Base-by-base conservation (phyloP, 2,797 vertebrate species). In the Crypturellus tataupa region DNA sequence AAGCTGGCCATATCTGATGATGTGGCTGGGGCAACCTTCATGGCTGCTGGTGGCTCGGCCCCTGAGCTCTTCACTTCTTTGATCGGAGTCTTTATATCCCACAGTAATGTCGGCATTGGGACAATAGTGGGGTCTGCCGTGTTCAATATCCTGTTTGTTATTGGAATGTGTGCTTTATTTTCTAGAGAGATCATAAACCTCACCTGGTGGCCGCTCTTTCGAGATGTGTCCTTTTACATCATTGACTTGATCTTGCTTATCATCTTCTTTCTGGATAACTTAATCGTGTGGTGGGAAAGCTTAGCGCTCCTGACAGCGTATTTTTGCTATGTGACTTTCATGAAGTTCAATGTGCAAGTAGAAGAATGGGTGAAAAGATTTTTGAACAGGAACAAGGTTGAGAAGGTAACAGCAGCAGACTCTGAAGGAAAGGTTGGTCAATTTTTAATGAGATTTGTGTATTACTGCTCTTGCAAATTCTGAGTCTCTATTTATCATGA, bases 111-210 rank as follows among this genome's bases (percentile, higher is more conserved):
- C 29, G 99, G 99, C 96, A 99, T 99, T 84, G 99, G 99, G 79
- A 99, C 99, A 69, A 99, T 99, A 16, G 99, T 99, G 91, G 99
- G 99, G 95, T 99, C 99, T 4, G 99, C 99, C 0, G 99, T 99
- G 93, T 99, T 99, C 98, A 99, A 99, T 97, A 99, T 99, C 97
- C 98, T 99, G 63, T 99, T 99, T 42, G 99, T 99, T 94, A 99
- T 99, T 65, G 99, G 99, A 92, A 99, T 99, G 99, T 99, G 99
- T 77, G 99, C 99, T 95, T 98, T 99, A 92, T 99, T 99, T 98
- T 99, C 99, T 87, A 99, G 98, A 97, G 99, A 99, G 97, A 99
- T 99, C 96, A 98, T 99, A 94, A 99, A 99, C 97, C 97, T 99
- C 67, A 99, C 99, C 2, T 99, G 99, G 99, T 99, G 99, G 99